Evolutionary conservation across 2,797 vertebrate genomes (phyloP).

Genomic region (Argyrosomus regius): DNA sequence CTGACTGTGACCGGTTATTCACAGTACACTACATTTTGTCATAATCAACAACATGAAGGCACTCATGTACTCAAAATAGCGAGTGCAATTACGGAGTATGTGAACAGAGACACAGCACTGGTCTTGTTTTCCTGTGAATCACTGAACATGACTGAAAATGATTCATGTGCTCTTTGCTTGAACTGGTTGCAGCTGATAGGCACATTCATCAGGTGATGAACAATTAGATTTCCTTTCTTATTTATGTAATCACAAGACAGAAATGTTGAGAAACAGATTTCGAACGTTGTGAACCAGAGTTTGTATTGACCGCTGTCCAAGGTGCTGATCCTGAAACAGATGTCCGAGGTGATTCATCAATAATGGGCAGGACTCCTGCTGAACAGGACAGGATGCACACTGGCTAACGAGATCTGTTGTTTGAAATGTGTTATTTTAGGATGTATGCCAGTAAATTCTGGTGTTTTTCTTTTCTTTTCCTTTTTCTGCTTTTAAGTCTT

Average conservation of each 20-base stretch:
- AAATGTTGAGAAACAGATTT: neutral
- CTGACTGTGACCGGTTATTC: too few species aligned
- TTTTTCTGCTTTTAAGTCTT: neutral
- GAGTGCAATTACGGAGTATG: too few species aligned
- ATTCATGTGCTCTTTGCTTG: neutral
- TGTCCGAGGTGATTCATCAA: neutral
- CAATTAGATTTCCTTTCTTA: neutral
- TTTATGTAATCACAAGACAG: neutral
- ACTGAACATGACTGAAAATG: neutral
- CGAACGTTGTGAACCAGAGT: neutral
- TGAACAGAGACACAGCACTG: too few species aligned
- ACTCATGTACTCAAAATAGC: too few species aligned
- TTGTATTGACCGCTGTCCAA: conserved; percentile 33
- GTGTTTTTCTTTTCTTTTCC: neutral
- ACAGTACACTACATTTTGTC: too few species aligned
- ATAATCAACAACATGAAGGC: too few species aligned
- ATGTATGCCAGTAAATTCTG: neutral
- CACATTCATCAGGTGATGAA: neutral
- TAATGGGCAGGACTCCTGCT: neutral
- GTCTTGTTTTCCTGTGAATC: neutral
- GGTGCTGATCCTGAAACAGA: conserved; percentile 41
- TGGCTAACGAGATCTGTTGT: neutral
- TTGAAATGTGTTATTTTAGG: neutral
- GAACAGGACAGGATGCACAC: neutral
- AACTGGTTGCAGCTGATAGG: neutral